phyloP scores from a whole-genome alignment of 2,113 vertebrate genomes.

The Larimichthys polyactis region DNA sequence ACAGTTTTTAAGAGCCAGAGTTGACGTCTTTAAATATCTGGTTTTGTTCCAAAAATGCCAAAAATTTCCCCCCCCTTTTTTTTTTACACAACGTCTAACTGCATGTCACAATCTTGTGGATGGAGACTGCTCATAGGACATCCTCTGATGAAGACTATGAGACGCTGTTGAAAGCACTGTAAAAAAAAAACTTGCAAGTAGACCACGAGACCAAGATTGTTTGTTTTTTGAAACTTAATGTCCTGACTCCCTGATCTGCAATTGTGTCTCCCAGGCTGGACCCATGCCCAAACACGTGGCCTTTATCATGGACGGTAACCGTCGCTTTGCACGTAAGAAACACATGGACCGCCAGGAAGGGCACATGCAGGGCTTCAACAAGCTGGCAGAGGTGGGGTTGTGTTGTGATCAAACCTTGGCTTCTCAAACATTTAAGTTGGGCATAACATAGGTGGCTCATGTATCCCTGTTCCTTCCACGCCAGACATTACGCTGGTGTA shows the following conservation, averaged over 20 bases:
- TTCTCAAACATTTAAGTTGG: background rate
- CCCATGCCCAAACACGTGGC: constrained; percentile 97
- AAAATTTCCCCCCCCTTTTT: background rate
- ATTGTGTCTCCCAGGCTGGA: constrained; percentile 86
- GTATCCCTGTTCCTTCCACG: background rate
- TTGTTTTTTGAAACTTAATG: background rate
- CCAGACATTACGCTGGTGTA: constrained; percentile 95
- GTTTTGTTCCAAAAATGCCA: too few relatives aligned
- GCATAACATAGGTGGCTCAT: background rate
- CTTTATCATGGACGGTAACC: constrained; percentile 99
- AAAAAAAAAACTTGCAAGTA: too few relatives aligned
- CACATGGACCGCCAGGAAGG: constrained; percentile 93
- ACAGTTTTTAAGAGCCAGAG: too few relatives aligned
- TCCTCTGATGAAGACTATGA: background rate
- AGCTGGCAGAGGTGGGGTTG: constrained; percentile 91
- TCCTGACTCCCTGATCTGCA: background rate
- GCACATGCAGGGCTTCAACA: constrained; percentile 95
- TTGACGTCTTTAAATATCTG: background rate
- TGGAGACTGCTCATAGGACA: background rate
- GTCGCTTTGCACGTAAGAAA: constrained; percentile 93
- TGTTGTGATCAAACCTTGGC: background rate
- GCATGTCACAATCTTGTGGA: background rate
- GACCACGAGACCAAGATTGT: background rate
- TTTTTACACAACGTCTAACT: background rate
- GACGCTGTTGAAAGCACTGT: background rate